Base-by-base conservation (phyloP, 1,140 invertebrate species). In the Heliconius congener region DNA sequence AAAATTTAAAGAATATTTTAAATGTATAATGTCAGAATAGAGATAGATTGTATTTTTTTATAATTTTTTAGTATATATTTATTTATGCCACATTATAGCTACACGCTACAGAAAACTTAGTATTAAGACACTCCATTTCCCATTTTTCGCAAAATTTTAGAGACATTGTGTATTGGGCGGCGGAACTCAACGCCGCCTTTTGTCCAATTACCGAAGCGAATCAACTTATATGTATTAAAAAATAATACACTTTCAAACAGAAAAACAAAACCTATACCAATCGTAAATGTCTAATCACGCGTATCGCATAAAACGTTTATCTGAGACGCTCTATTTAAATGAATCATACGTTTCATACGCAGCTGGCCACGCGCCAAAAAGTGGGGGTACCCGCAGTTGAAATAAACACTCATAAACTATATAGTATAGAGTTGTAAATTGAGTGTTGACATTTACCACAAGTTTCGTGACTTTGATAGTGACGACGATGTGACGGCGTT, bases 281-380 rank as follows among this genome's bases (percentile, higher is more conserved):
- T 66, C 11, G 3, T 30, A 27, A 16, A 13, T 11, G 23, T 5
- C 60, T 66, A 66, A 66, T 66, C 60, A 70, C 75, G 39, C 42
- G 75, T 39, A 76, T 27, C n/a, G 60, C 27, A 23, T 52, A 74
- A 79, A 74, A 57, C 73, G 34, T 30, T 70, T 60, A 66, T 66
- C 52, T 60, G 19, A 60, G 70, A 42, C 30, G 60, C 57, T 30
- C 23, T 37, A 77, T 75, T 70, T 46, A 60, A 70, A 70, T 76
- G 74, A 76, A 70, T 76, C 74, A 76, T 70, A 76, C 74, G 30
- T 60, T 75, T 75, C 74, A 60, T 37, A 75, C 74, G 27, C 23
- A 13, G 55, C 66, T 70, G 74, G 74, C 74, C 1, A 0, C 1
- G 55, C 8, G 39, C 74, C 74, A 76, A 37, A 9, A 3, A 66